Base-by-base conservation (phyloP, 2,113 vertebrate genomes). In the Lamprologus sp. region DNA sequence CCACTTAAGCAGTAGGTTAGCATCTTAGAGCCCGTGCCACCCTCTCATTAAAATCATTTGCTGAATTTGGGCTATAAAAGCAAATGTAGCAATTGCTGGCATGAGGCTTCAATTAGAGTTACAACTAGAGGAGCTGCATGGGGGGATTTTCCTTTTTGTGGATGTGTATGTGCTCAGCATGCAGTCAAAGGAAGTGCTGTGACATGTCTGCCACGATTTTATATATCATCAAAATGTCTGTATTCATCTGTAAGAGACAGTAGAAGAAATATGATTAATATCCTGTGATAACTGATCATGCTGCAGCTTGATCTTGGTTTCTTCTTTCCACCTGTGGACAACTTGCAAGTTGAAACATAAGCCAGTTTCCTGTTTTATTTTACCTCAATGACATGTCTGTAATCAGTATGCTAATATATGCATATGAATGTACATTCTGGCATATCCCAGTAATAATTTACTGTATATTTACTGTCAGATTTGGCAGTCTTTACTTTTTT, bases 51-150 rank as follows among this genome's bases (percentile, higher is more conserved):
- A 94, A 94, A 92, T 90, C 54, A 94, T 95, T 94, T 94, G 92
- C 95, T 92, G 89, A 95, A 95, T 95, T 93, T 92, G 83, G 88
- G 89, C 90, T 84, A 84, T 95, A 94, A 94, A 95, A 91, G 92
- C 89, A 95, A 94, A 94, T 87, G 90, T 91, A 89, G 93, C 87
- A 92, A 93, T 94, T 92, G 88, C 88, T 87, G 82, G 87, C 94
- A 94, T 93, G 86, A 94, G 94, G 94, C 85, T 95, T 92, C 88
- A 94, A 93, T 94, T 94, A 94, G 70, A 86, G 90, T 88, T 85
- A 92, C 82, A 79, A 91, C 83, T 5, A 7, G 84, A 89, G 86
- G 70, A 81, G 84, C 19, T 65, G n/a, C 4, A 15, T n/a, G 79
- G 77, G 81, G 87, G 79, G 54, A 80, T 88, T 89, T 90, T 85